phyloP scores from a whole-genome alignment of 2,888 invertebrate genomes.

The Hyposoter dolosus region DNA sequence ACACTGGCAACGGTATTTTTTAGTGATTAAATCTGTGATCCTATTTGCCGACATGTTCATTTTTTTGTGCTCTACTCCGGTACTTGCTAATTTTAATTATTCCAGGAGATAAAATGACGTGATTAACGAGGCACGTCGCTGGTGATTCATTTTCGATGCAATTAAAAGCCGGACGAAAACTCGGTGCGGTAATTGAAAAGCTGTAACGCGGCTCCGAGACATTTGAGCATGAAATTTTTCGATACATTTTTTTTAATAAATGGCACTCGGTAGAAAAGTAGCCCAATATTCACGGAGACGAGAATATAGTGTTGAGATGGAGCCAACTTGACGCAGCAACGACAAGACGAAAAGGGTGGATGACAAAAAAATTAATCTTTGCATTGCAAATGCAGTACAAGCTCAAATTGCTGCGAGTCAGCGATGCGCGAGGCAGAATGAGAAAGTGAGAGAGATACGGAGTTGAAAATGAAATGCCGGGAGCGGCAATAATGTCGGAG shows the following conservation, averaged over 20 bases:
- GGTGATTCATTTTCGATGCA: conserved; percentile 4
- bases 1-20: background rate
- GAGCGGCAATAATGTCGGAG: conserved; percentile 69
- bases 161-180: background rate
- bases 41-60: background rate
- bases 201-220: background rate
- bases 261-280: conserved; percentile 7
- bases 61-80: background rate
- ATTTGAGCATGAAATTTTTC: background rate
- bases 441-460: conserved; percentile 31
- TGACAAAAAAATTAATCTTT: conserved; percentile 66
- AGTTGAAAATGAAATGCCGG: conserved; percentile 70
- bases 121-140: conserved; percentile 14
- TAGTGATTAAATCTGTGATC: conserved; percentile 6
- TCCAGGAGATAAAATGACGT: conserved; percentile 6
- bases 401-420: conserved; percentile 71
- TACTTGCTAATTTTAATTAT: conserved; percentile 15
- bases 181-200: background rate
- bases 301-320: background rate
- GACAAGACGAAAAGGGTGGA: conserved; percentile 1
- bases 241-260: background rate
- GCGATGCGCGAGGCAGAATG: conserved; percentile 55
- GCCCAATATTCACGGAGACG: background rate
- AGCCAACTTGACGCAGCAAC: conserved; percentile 13
- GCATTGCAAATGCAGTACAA: conserved; percentile 72